A percentile compares a stretch with the other conserved stretches of the same genome.
These are phyloP conservation scores for Otolemur garnettii DNA, from an alignment of 2,113 vertebrate species.

Conservation along the genomic window DNA sequence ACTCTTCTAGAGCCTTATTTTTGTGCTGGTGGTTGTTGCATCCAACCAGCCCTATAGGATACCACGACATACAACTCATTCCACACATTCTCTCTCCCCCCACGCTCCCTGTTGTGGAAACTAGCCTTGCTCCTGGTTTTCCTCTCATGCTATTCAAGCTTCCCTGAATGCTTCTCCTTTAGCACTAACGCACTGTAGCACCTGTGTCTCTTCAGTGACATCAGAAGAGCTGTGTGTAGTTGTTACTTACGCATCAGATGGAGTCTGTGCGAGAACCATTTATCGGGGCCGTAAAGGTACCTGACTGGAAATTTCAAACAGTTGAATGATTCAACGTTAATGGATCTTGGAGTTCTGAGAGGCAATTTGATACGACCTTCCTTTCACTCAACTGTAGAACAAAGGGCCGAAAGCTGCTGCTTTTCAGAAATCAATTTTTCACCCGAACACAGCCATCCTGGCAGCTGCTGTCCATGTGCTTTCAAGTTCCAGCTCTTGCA, in stretches of 20 bases:
- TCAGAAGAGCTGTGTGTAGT: neutral
- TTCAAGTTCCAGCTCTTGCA: conserved; percentile 14
- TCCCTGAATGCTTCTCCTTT: conserved; percentile 27
- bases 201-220: conserved; percentile 29
- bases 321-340: conserved; percentile 56
- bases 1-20: neutral
- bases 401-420: conserved; percentile 24
- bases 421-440: conserved; percentile 66
- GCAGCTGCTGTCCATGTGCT: conserved; percentile 50
- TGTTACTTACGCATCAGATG: conserved; percentile 51
- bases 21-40: neutral
- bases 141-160: neutral
- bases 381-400: conserved; percentile 51
- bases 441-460: neutral
- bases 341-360: conserved; percentile 62
- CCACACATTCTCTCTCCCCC: neutral
- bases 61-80: neutral
- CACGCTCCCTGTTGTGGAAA: neutral
- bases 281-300: neutral
- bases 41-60: neutral
- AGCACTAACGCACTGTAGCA: neutral
- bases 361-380: conserved; percentile 8
- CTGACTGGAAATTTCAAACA: conserved; percentile 42
- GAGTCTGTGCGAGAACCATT: neutral
- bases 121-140: neutral